Percentiles rank a stretch among this genome's conserved stretches.
These are phyloP conservation scores for Rhyzopertha dominica DNA, from an alignment of 1,140 invertebrate genomes.

Conservation along the genomic window DNA sequence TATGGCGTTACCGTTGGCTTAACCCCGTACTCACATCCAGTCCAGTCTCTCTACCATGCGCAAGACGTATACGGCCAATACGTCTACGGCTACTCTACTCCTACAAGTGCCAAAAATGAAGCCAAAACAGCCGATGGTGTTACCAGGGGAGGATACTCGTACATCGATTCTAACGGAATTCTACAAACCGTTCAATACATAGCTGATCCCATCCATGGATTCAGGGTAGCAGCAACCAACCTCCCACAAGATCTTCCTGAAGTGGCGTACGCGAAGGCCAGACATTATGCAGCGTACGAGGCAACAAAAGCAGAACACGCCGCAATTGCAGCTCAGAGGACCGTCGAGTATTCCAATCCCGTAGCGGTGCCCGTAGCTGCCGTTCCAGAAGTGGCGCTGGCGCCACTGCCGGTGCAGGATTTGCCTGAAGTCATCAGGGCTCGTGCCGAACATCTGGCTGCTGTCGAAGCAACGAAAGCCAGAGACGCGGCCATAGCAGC, in stretches of 20 bases:
- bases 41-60: slow-evolving; percentile 51
- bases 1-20: slow-evolving; percentile 31
- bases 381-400: not conserved
- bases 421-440: slow-evolving; percentile 37
- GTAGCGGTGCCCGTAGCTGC: slow-evolving; percentile 22
- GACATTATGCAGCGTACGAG: slow-evolving; percentile 36
- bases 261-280: slow-evolving; percentile 38
- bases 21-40: slow-evolving; percentile 35
- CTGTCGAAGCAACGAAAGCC: slow-evolving; percentile 27
- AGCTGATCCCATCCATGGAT: slow-evolving; percentile 62
- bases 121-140: slow-evolving; percentile 58
- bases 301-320: slow-evolving; percentile 33
- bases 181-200: slow-evolving; percentile 62
- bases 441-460: slow-evolving; percentile 37
- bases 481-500: slow-evolving; percentile 21
- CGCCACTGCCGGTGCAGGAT: slow-evolving; percentile 35
- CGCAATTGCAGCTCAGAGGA: slow-evolving; percentile 19
- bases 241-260: slow-evolving; percentile 51
- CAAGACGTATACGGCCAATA: slow-evolving; percentile 62
- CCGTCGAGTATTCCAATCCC: slow-evolving; percentile 28
- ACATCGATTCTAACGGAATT: slow-evolving; percentile 62
- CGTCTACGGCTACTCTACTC: slow-evolving; percentile 63
- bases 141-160: slow-evolving; percentile 62
- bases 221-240: slow-evolving; percentile 61
- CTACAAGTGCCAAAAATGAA: slow-evolving; percentile 60